Conservation (phyloP, 2,888 invertebrate species). For the Xylocampa areola region DNA sequence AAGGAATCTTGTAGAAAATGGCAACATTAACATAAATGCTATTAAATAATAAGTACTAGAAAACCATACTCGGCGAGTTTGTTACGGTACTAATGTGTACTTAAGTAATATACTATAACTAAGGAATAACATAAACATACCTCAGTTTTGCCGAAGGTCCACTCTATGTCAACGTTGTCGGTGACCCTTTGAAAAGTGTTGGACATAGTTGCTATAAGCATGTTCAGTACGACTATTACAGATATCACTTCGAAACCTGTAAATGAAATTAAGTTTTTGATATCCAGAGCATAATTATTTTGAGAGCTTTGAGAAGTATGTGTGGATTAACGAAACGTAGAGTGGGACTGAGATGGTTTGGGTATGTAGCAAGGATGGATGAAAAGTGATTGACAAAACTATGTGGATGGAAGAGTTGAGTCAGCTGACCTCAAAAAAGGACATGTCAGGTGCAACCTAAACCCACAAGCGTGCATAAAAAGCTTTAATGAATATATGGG, state of each 20-base stretch:
- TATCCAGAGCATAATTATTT: background rate
- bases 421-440: no score
- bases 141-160: slow-evolving; percentile 94
- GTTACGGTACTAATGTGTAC: background rate
- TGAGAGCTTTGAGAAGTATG: no score
- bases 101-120: slow-evolving; percentile 3
- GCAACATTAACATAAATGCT: slow-evolving; percentile 13
- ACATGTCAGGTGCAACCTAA: no score
- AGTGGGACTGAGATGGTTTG: no score
- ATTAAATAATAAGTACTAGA: slow-evolving; percentile 12
- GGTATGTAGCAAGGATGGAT: no score
- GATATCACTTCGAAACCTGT: slow-evolving; percentile 92
- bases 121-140: slow-evolving; percentile 53
- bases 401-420: no score
- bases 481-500: no score
- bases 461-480: no score
- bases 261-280: slow-evolving; percentile 51
- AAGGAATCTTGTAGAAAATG: slow-evolving; percentile 17
- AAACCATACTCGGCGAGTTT: slow-evolving; percentile 6
- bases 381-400: no score
- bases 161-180: slow-evolving; percentile 92
- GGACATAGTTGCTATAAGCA: slow-evolving; percentile 95
- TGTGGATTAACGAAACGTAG: no score
- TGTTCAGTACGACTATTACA: slow-evolving; percentile 93
- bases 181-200: slow-evolving; percentile 93